Base-by-base conservation (phyloP, 2,888 invertebrate genomes). In the Lobophora halterata region DNA sequence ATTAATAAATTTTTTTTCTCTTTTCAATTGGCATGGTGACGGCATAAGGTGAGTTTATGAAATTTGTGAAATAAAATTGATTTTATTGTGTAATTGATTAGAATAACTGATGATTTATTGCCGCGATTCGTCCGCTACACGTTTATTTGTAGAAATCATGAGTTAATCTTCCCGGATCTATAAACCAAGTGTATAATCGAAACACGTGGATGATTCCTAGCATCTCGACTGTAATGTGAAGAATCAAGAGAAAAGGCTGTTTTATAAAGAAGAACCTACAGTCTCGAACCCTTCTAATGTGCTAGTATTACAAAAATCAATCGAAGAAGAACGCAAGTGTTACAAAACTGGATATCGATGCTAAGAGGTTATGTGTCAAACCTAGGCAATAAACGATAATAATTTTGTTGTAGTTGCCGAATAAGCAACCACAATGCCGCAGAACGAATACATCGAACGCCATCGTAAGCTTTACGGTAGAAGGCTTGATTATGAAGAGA, bases 401-500 rank as follows among this genome's bases (percentile, higher is more conserved):
- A 62, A 71, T 83, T 85, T 87, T 87, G 86, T 87, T 86, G 80
- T 87, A 87, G 85, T 86, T 80, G 82, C 82, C 82, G 87, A 73
- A 65, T 75, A 79, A 86, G 79, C 85, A 83, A 79, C 81, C 83
- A 89, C 72, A 80, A 97, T 97, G 98, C 98, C 98, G 73, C 99
- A 99, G 90, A 99, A 99, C 92, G 99, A 99, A 87, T 97, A 99
- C 79, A 99, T 99, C 87, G 99, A 99, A 67, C 93, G 98, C 50
- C 97, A 98, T 80, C 93, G 95, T 71, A 99, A 99, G 81, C 91
- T 99, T 18, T 94, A 97, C 89, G 99, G 99, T 69, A 91, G 97
- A 62, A 92, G 99, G 48, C 91, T 99, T 47, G 99, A 99, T 89
- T 96, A 99, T 92, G 97, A 99, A 83, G 99, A 99, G 79, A 90